A percentile compares a stretch with the other conserved stretches of the same genome.
Evolutionary conservation across 2,113 vertebrate genomes (phyloP).

Genomic region (Scartelaos histophorus): DNA sequence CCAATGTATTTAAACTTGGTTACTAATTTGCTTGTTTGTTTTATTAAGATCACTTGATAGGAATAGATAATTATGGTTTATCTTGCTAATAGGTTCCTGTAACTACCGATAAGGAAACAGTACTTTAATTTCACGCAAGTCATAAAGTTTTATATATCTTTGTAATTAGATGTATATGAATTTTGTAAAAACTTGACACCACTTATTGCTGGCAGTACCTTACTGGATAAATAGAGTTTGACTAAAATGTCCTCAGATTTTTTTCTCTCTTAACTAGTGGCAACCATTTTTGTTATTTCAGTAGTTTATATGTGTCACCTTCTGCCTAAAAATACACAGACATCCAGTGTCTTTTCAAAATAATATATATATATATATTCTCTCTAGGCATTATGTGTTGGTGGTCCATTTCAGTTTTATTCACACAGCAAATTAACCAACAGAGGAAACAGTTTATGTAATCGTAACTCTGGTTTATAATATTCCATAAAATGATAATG

Average conservation of each 20-base stretch:
- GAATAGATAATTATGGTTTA: slow-evolving; percentile 17
- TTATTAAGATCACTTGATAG: slow-evolving; percentile 21
- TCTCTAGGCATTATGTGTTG: no score
- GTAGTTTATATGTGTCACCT: slow-evolving; percentile 74
- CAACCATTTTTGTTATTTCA: slow-evolving; percentile 79
- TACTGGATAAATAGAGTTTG: slow-evolving; percentile 33
- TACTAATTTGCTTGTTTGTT: slow-evolving; percentile 29
- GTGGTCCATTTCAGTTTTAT: slow-evolving; percentile 74
- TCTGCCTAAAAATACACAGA: slow-evolving; percentile 10
- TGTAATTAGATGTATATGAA: slow-evolving; percentile 19
- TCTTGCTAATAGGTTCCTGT: slow-evolving; percentile 21
- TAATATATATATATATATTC: slow-evolving; percentile 52
- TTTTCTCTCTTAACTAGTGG: slow-evolving; percentile 21
- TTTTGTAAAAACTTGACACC: slow-evolving; percentile 31
- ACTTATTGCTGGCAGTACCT: slow-evolving; percentile 24
- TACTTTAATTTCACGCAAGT: slow-evolving; percentile 47
- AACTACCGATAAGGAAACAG: slow-evolving; percentile 26
- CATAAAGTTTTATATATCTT: slow-evolving; percentile 37
- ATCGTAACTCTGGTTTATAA: background rate
- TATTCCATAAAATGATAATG: background rate
- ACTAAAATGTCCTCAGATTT: slow-evolving; percentile 10
- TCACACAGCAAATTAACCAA: background rate
- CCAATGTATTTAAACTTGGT: slow-evolving; percentile 47
- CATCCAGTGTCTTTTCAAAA: slow-evolving; percentile 93
- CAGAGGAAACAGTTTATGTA: background rate